A percentile compares a stretch with the other conserved stretches of the same genome.
Evolutionary conservation across 92 coral and sea anemone species (phyloP).

Genomic region (Plumapathes pennacea): DNA sequence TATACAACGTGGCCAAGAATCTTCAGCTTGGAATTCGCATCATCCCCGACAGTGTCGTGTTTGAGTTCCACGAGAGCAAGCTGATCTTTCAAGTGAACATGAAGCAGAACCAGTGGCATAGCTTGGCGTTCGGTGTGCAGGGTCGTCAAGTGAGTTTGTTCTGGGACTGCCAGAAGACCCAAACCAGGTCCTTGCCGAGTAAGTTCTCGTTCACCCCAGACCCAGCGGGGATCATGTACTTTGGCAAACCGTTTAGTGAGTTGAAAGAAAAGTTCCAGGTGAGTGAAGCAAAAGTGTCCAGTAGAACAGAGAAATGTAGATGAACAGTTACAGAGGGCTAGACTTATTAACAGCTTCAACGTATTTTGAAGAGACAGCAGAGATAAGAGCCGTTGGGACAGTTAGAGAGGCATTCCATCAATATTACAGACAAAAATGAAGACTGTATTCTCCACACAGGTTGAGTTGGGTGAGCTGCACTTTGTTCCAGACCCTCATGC

Average conservation of each 20-base stretch:
- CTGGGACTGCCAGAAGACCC: conserved; percentile 82
- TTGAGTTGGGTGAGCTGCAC: conserved; percentile 63
- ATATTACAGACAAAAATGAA: neutral
- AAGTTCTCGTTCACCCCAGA: conserved; percentile 55
- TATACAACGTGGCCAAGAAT: conserved; percentile 45
- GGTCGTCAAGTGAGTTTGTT: conserved; percentile 60
- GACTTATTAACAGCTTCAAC: too few species aligned
- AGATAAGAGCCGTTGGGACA: too few species aligned
- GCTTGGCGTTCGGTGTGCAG: conserved; percentile 74
- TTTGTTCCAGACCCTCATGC: conserved; percentile 75
- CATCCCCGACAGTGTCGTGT: conserved; percentile 38
- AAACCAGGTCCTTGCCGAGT: conserved; percentile 48
- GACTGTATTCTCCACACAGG: conserved; percentile 23
- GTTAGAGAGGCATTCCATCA: too few species aligned
- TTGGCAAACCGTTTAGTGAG: conserved; percentile 56
- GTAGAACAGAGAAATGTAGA: conserved; percentile 19
- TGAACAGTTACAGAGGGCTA: neutral
- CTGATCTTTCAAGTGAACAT: conserved; percentile 72
- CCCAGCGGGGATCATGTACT: conserved; percentile 41
- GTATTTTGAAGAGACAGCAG: too few species aligned
- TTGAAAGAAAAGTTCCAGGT: conserved; percentile 45
- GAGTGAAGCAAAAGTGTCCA: too few species aligned
- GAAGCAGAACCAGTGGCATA: conserved; percentile 67
- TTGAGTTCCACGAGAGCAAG: conserved; percentile 60
- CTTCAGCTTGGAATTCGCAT: conserved; percentile 65